A percentile compares a stretch with the other conserved stretches of the same genome.
Evolutionary conservation across 2,888 invertebrate species (phyloP).

Genomic region (Disparrhopalites patrizii): DNA sequence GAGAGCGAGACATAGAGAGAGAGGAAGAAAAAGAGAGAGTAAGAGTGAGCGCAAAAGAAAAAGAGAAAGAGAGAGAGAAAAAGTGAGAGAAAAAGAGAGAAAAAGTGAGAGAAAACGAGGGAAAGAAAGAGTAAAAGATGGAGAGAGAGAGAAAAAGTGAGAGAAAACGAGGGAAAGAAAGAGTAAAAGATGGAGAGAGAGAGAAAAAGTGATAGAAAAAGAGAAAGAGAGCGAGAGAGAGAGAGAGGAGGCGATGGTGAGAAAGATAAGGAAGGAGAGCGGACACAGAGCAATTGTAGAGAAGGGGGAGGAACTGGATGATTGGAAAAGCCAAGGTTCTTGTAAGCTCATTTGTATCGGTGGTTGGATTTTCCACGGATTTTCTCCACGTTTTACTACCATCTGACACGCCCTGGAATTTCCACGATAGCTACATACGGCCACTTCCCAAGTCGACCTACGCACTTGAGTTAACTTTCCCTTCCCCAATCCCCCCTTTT

Average conservation of each 20-base stretch:
- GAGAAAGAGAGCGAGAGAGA: background rate
- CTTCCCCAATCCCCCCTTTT: no score
- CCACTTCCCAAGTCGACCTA: no score
- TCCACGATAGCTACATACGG: no score
- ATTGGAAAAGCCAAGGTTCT: slow-evolving; percentile 35
- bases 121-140: no score
- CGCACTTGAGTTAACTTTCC: no score
- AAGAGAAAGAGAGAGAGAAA: background rate
- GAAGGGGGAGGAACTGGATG: slow-evolving; percentile 31
- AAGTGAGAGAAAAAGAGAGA: background rate
- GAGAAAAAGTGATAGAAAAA: background rate
- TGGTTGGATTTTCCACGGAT: slow-evolving; percentile 34
- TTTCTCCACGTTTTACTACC: slow-evolving; percentile 22
- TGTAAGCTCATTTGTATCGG: slow-evolving; percentile 42
- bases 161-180: background rate
- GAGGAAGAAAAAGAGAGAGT: no score
- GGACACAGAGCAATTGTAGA: slow-evolving; percentile 12
- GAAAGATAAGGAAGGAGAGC: background rate
- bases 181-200: background rate
- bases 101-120: no score
- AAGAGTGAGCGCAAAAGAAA: background rate
- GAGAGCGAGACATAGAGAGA: no score
- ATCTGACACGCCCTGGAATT: slow-evolving; percentile 18
- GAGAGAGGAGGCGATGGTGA: background rate
- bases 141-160: no score